Conservation (phyloP, 2,888 invertebrate genomes). For the Anoncus sp. region DNA sequence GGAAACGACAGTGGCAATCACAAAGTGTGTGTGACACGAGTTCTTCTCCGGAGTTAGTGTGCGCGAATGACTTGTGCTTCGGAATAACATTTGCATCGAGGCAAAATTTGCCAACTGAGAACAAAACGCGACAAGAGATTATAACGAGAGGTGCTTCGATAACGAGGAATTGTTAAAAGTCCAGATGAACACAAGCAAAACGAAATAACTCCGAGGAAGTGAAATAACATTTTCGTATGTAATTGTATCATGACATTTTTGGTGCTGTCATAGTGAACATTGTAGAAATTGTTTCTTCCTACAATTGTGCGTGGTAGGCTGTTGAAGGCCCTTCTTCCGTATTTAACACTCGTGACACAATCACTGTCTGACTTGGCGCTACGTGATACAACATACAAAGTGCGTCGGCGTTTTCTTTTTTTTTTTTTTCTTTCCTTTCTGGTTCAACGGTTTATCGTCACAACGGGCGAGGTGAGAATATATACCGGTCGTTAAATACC, state of each 20-base stretch:
- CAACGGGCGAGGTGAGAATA: slow-evolving; percentile 56
- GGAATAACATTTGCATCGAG: slow-evolving; percentile 32
- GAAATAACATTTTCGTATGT: slow-evolving; percentile 18
- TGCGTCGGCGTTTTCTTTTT: slow-evolving; percentile 31
- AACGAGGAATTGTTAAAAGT: slow-evolving; percentile 3
- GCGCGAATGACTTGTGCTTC: neutral
- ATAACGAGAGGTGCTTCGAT: neutral
- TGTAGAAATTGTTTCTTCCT: slow-evolving; percentile 23
- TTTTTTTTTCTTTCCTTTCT: slow-evolving; percentile 11
- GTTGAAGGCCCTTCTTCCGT: slow-evolving; percentile 43
- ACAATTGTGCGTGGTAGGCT: slow-evolving; percentile 5
- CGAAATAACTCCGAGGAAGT: slow-evolving; percentile 17
- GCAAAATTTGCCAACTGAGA: neutral
- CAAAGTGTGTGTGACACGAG: slow-evolving; percentile 19
- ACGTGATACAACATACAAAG: slow-evolving; percentile 59
- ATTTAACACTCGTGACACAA: slow-evolving; percentile 53
- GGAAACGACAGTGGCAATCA: slow-evolving; percentile 21
- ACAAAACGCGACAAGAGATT: neutral
- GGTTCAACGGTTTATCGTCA: slow-evolving; percentile 34
- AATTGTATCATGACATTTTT: slow-evolving; percentile 50
- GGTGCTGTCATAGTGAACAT: slow-evolving; percentile 32
- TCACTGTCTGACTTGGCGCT: slow-evolving; percentile 41
- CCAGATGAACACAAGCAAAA: neutral
- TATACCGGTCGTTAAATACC: slow-evolving; percentile 24
- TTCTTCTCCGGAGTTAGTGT: neutral